Conservation (phyloP, 2,888 invertebrate genomes). For the Tupiocoris notatus region DNA sequence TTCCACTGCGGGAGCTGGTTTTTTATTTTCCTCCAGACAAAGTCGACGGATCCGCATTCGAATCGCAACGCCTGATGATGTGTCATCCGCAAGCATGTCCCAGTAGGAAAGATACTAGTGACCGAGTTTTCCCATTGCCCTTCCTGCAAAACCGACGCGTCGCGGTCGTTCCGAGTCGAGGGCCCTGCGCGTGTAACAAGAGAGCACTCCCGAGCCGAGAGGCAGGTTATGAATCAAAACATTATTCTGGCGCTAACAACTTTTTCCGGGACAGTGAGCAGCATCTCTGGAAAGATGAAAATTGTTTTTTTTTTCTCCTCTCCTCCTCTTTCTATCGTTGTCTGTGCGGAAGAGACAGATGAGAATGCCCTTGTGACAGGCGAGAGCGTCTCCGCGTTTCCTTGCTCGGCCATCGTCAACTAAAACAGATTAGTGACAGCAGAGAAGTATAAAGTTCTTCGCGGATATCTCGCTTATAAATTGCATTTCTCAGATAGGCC, state of each 20-base stretch:
- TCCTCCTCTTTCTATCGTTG: neutral
- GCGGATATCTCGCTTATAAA: neutral
- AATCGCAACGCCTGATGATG: too few relatives aligned
- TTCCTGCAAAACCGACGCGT: too few relatives aligned
- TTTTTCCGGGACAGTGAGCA: constrained; percentile 9
- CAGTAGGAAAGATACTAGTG: too few relatives aligned
- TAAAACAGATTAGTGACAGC: neutral
- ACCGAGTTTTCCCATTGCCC: too few relatives aligned
- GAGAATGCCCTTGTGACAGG: neutral
- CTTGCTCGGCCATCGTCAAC: neutral
- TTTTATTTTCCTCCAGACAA: too few relatives aligned
- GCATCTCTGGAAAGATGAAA: neutral
- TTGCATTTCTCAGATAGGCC: too few relatives aligned
- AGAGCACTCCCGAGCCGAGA: too few relatives aligned
- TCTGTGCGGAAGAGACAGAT: constrained; percentile 7
- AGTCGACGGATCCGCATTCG: too few relatives aligned
- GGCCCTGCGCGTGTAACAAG: too few relatives aligned
- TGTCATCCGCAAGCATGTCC: too few relatives aligned
- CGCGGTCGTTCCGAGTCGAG: neutral
- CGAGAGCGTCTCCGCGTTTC: neutral
- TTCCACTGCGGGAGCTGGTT: too few relatives aligned
- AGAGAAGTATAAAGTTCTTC: neutral
- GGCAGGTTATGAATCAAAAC: constrained; percentile 1
- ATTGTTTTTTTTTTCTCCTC: neutral
- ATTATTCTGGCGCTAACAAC: constrained; percentile 9